Base-by-base conservation (phyloP, 2,113 vertebrate genomes). In the Oceanites oceanicus region DNA sequence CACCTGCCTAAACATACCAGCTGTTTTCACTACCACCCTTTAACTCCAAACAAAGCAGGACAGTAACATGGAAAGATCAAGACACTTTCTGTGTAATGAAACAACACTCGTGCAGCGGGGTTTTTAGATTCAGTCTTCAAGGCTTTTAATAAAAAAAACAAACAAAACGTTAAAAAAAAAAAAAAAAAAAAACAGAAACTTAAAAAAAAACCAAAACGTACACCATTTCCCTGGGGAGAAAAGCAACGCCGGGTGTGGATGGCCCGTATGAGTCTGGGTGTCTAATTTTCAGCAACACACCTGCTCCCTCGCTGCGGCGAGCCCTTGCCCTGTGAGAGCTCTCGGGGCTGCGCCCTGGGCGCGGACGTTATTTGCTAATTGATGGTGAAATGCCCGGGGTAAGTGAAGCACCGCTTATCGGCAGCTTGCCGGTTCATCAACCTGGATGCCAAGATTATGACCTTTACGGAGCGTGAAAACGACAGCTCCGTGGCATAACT, bases 401-500 rank as follows among this genome's bases (percentile, higher is more conserved):
- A 5, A n/a, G 29, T 1, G 29, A 58, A n/a, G 49, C 6, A 3
- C 23, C 1, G 0, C 9, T 7, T 9, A 7, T 0, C 10, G 5
- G 49, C 16, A 13, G 1, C 56, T 30, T 20, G 10, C n/a, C 2
- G 4, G 3, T 11, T 49, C 12, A 6, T 34, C 42, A 5, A 1
- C 45, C 30, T 23, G 45, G 7, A 11, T 25, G n/a, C 16, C 4
- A 1, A 7, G 15, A 42, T 13, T 2, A 9, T 12, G 26, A 5
- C 21, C 9, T 50, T n/a, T 8, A 6, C 1, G 0, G 34, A n/a
- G 36, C 2, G 6, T 13, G 27, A 25, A 30, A 15, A 29, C 11
- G 36, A 6, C 13, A 4, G 15, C 26, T 27, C 8, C 2, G 2
- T 16, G 63, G 20, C 3, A 1, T 9, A 18, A 19, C 0, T 0